Evolutionary conservation across 2,888 invertebrate species (phyloP).

Genomic region (Mythimna impura): DNA sequence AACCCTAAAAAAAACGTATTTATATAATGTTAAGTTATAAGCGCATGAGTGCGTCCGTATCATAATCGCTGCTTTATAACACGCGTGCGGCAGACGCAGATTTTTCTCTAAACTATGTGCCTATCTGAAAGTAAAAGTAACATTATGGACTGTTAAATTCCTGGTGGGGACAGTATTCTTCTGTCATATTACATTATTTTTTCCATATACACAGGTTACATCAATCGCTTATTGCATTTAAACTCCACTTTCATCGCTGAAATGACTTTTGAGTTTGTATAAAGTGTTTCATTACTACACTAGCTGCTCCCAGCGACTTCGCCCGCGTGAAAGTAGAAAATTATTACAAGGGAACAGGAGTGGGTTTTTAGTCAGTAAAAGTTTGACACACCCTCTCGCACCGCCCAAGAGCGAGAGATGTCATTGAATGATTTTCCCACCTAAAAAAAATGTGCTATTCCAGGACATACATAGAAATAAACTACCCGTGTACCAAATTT

Average conservation of each 20-base stretch:
- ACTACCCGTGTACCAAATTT: too few relatives aligned
- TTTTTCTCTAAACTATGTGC: slow-evolving; percentile 22
- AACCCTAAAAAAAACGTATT: too few relatives aligned
- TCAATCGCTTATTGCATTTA: slow-evolving; percentile 14
- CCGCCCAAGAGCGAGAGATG: too few relatives aligned
- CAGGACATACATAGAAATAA: too few relatives aligned
- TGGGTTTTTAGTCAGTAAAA: too few relatives aligned
- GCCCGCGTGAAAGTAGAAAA: too few relatives aligned
- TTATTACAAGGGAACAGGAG: too few relatives aligned
- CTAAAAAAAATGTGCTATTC: too few relatives aligned
- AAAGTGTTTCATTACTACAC: slow-evolving; percentile 12
- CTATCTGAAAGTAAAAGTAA: slow-evolving; percentile 42
- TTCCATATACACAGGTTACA: slow-evolving; percentile 9
- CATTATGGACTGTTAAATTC: slow-evolving; percentile 6
- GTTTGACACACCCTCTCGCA: too few relatives aligned
- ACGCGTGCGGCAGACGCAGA: slow-evolving; percentile 19
- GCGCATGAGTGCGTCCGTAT: slow-evolving; percentile 37
- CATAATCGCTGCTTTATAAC: slow-evolving; percentile 42
- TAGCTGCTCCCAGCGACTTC: too few relatives aligned
- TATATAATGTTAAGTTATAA: slow-evolving; percentile 53
- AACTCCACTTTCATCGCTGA: slow-evolving; percentile 8
- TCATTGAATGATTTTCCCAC: too few relatives aligned
- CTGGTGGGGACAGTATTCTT: slow-evolving; percentile 19
- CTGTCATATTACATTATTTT: slow-evolving; percentile 17
- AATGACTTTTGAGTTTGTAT: background rate